phyloP scores from a whole-genome alignment of 2,888 invertebrate species.

The Cheilosia vulpina region DNA sequence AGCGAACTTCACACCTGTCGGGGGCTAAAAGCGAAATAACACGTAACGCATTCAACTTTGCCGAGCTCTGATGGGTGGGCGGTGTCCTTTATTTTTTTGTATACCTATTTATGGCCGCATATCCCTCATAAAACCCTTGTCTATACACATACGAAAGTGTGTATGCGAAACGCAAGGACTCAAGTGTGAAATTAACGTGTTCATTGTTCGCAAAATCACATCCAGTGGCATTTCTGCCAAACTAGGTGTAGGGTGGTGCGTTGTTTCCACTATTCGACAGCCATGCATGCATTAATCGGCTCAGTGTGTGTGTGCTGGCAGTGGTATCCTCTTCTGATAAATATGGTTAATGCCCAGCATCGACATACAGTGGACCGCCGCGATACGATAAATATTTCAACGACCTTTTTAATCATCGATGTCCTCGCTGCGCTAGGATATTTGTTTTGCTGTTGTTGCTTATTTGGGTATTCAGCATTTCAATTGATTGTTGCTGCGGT shows the following conservation, averaged over 20 bases:
- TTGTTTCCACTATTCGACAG: constrained; percentile 13
- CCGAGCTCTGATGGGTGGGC: neutral
- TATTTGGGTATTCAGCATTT: constrained; percentile 38
- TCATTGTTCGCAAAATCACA: constrained; percentile 63
- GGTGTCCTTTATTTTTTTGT: constrained; percentile 31
- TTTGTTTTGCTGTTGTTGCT: constrained; percentile 51
- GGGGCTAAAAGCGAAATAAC: constrained; percentile 38
- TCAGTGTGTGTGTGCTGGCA: neutral
- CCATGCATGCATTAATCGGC: neutral
- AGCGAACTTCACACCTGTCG: constrained; percentile 69
- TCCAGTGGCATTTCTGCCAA: constrained; percentile 14
- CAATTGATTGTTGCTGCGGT: constrained; percentile 55
- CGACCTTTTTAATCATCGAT: constrained; percentile 73
- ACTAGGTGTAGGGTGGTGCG: neutral
- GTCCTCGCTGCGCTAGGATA: constrained; percentile 40
- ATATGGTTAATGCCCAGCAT: constrained; percentile 41
- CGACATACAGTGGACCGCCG: constrained; percentile 30
- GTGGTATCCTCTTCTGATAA: constrained; percentile 30
- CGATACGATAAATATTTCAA: constrained; percentile 71
- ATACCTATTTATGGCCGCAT: constrained; percentile 29
- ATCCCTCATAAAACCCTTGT: constrained; percentile 42
- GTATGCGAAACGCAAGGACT: constrained; percentile 31
- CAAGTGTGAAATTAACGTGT: constrained; percentile 71
- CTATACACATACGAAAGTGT: neutral
- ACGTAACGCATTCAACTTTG: constrained; percentile 19